Percentiles rank a stretch among this genome's conserved stretches.
phyloP scores from a whole-genome alignment of 2,113 vertebrate genomes.

The Podarcis muralis region DNA sequence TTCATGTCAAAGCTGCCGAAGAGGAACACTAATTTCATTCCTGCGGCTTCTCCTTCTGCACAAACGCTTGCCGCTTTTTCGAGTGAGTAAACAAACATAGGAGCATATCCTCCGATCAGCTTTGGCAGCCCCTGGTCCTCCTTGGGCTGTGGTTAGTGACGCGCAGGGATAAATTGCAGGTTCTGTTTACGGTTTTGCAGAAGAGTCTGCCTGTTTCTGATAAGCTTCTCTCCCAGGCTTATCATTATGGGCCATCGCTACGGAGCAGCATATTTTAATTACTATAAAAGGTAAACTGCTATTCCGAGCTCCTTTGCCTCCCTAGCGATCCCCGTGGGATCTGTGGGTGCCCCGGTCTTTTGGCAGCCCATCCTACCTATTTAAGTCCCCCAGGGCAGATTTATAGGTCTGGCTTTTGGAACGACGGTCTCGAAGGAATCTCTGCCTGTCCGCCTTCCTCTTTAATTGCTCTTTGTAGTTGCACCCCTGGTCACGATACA shows the following conservation, averaged over 20 bases:
- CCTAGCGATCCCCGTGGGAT: background rate
- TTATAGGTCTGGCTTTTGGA: background rate
- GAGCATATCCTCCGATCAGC: background rate
- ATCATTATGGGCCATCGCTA: background rate
- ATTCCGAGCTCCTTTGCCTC: background rate
- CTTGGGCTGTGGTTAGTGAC: background rate
- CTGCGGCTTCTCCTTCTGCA: background rate
- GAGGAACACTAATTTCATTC: background rate
- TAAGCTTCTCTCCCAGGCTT: constrained; percentile 12
- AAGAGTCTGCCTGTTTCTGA: constrained; percentile 14
- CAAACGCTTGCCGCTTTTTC: background rate
- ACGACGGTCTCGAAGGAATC: background rate
- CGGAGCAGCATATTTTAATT: constrained; percentile 1
- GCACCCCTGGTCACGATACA: background rate
- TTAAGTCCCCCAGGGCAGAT: accelerated
- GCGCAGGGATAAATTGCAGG: background rate
- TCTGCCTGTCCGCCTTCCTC: too few relatives aligned
- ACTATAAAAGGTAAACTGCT: background rate
- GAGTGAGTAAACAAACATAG: background rate
- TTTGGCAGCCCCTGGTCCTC: background rate
- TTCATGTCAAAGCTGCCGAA: background rate
- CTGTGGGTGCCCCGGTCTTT: accelerated
- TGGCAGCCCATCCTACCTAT: accelerated
- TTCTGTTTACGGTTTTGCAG: constrained; percentile 22
- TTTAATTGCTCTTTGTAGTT: background rate